These are phyloP conservation scores for Alosa sapidissima DNA, from an alignment of 2,797 vertebrate species.

Conservation along the genomic window DNA sequence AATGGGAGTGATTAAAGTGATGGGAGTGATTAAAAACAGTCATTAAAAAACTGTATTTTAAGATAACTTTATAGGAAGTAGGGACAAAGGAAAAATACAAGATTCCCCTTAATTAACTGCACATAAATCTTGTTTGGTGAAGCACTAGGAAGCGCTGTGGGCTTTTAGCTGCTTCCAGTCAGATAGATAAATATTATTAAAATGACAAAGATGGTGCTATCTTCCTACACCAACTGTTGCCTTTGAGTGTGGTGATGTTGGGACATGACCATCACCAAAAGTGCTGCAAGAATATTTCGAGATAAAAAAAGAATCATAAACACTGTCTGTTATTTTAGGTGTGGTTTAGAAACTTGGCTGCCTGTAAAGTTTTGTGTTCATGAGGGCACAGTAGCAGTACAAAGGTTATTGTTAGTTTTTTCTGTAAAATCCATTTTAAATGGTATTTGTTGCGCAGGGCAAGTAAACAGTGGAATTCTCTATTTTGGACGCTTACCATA, in stretches of 20 bases:
- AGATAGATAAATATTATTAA: not conserved
- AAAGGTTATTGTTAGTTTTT: not conserved
- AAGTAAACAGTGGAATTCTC: not conserved
- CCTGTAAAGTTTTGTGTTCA: not conserved
- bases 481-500: not conserved
- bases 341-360: conserved; percentile 7
- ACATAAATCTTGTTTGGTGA: conserved; percentile 58
- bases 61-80: not conserved
- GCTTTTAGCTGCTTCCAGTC: not conserved
- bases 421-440: not conserved
- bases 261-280: conserved; percentile 39
- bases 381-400: not conserved
- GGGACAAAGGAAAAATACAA: not conserved
- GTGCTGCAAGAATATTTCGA: not conserved
- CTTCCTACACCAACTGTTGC: not conserved
- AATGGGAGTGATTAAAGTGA: not conserved
- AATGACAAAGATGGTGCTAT: not conserved
- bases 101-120: conserved; percentile 65
- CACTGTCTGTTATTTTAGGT: not conserved
- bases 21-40: not conserved
- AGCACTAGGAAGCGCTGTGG: not conserved
- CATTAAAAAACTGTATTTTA: not conserved
- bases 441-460: not conserved
- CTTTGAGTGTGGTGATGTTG: conserved; percentile 45
- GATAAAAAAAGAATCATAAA: not conserved